These are phyloP conservation scores for Ophiothrix spiculata DNA, from an alignment of 35 echinoderm and acorn worm genomes.

Conservation along the genomic window DNA sequence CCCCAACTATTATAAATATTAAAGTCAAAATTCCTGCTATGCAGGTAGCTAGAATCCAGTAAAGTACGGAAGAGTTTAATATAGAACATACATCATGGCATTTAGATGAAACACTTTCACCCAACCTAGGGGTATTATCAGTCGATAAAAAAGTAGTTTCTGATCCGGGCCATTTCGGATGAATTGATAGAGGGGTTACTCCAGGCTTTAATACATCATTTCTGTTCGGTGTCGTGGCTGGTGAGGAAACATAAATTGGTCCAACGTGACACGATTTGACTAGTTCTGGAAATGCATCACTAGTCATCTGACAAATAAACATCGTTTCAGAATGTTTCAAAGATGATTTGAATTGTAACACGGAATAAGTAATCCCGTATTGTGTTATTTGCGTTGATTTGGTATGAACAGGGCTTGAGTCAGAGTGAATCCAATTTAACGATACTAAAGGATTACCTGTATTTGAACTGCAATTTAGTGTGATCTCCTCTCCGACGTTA, in stretches of 20 bases:
- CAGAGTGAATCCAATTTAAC: background rate
- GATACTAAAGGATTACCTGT: background rate
- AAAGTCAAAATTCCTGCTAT: background rate
- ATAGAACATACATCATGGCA: background rate
- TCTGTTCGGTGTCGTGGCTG: background rate
- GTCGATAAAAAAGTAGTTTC: background rate
- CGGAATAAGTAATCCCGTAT: background rate
- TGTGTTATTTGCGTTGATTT: background rate
- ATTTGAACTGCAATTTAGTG: background rate
- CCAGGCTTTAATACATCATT: background rate
- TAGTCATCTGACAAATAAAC: background rate
- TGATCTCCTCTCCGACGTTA: background rate
- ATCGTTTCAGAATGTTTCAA: background rate
- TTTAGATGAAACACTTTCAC: background rate
- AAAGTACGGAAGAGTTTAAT: background rate
- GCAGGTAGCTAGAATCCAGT: background rate
- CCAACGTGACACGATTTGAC: slow-evolving; percentile 1
- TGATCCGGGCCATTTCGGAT: background rate
- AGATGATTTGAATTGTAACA: background rate
- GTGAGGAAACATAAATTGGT: background rate
- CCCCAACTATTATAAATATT: background rate
- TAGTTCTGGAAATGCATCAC: background rate
- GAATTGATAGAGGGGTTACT: background rate
- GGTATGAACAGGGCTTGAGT: background rate
- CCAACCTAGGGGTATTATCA: background rate